A percentile compares a stretch with the other conserved stretches of the same genome.
These are phyloP conservation scores for Tryphoninae sp. DNA, from an alignment of 2,888 invertebrate species.

Conservation along the genomic window DNA sequence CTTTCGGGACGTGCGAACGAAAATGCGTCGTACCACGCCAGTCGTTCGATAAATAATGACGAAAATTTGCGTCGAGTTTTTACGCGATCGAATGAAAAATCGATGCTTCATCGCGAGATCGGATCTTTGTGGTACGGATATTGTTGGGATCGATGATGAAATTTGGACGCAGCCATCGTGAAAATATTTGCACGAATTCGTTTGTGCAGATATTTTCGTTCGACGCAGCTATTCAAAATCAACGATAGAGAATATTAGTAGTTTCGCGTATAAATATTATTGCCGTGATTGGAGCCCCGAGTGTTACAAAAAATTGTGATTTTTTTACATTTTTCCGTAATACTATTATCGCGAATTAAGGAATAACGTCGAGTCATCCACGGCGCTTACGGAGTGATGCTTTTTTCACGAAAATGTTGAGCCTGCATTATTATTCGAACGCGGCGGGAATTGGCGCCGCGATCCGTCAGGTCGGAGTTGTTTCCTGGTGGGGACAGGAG, in stretches of 20 bases:
- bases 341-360: neutral
- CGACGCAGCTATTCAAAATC: too few relatives aligned
- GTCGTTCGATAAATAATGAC: slow-evolving; percentile 42
- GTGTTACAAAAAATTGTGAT: neutral
- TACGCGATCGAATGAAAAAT: slow-evolving; percentile 8
- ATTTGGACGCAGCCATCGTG: neutral
- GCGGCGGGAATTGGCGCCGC: slow-evolving; percentile 78
- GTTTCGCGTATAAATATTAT: too few relatives aligned
- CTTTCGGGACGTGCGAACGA: slow-evolving; percentile 52
- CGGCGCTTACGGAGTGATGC: slow-evolving; percentile 58
- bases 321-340: neutral
- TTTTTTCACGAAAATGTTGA: slow-evolving; percentile 84
- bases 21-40: slow-evolving; percentile 36
- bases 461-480: slow-evolving; percentile 81
- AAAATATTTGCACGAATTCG: too few relatives aligned
- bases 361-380: slow-evolving; percentile 3
- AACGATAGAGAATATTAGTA: too few relatives aligned
- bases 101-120: slow-evolving; percentile 1
- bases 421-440: slow-evolving; percentile 92
- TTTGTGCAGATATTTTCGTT: too few relatives aligned
- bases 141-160: neutral
- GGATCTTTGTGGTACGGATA: neutral
- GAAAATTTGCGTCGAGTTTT: slow-evolving; percentile 24
- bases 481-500: slow-evolving; percentile 83
- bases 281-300: neutral